Base-by-base conservation (phyloP, 1,140 invertebrate species). In the Trachymyrmex cornetzi region DNA sequence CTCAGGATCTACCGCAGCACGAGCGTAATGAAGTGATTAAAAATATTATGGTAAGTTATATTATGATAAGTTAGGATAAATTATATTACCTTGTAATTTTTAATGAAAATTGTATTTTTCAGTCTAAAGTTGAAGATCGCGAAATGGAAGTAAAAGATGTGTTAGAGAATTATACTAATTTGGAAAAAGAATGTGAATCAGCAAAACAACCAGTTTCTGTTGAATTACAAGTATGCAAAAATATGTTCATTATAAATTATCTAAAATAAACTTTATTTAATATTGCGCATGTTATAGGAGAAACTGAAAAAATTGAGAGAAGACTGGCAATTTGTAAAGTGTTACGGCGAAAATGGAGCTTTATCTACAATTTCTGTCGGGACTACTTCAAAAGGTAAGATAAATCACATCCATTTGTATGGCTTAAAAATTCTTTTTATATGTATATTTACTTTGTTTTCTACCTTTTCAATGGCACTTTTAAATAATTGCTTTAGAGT, bases 151-250 rank as follows among this genome's bases (percentile, higher is more conserved):
- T 97, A 3, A 96, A 96, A 89, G 97, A 97, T 88, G 96, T 97
- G 11, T 91, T 97, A 24, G 96, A 97, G 93, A 97, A 97, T 94
- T 97, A 96, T 93, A 97, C 96, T 57, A 97, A 97, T 93, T 93
- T 97, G 79, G 97, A 96, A 87, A 96, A 96, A 88, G 96, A 96
- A 86, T 96, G 97, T 88, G 94, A 95, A 90, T 96, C 94, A 16
- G 96, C 96, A 7, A 95, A 95, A 89, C 96, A 97, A 86, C 95
- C 95, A 1, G 95, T 97, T 50, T 96, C 96, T 27, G 89, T 95
- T 0, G 96, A 97, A 91, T 91, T 97, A 87, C 95, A 96, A 87
- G 97, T 96, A 93, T 92, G 87, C 90, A 64, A n/a, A 57, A 74
- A 24, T n/a, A 24, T 44, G 0, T 44, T 74, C 16, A 22, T 50